Conservation (phyloP, 2,113 vertebrate genomes). For the Otocyon megalotis region DNA sequence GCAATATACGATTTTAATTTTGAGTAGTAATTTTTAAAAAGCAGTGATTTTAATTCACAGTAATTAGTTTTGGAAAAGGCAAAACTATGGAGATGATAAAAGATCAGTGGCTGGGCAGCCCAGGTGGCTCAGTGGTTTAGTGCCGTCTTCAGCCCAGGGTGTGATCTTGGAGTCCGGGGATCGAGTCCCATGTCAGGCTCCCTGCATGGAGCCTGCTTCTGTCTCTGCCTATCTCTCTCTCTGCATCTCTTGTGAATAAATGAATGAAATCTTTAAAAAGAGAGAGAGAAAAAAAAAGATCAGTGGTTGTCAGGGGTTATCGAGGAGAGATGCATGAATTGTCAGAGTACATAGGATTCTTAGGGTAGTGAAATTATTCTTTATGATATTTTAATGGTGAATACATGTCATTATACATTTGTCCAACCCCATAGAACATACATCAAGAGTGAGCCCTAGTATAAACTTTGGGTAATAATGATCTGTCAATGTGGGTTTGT, state of each 20-base stretch:
- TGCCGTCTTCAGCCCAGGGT: no score
- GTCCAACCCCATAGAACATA: neutral
- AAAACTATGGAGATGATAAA: neutral
- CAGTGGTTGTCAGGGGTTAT: neutral
- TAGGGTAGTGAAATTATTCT: neutral
- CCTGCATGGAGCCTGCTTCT: no score
- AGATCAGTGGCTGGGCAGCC: neutral
- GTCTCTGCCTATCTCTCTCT: no score
- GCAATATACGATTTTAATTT: conserved; percentile 33
- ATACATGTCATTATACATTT: neutral
- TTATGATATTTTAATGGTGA: no score
- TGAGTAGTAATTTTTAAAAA: neutral
- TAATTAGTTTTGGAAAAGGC: neutral
- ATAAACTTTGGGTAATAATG: neutral
- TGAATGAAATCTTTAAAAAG: no score
- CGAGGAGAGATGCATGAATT: neutral
- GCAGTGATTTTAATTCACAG: neutral
- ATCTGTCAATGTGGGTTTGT: rapidly evolving
- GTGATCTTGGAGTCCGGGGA: no score
- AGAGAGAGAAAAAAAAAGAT: neutral
- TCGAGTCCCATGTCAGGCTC: no score
- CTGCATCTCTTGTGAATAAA: no score
- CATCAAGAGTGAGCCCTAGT: neutral
- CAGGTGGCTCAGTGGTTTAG: no score
- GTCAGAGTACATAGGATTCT: neutral